A percentile compares a stretch with the other conserved stretches of the same genome.
These are phyloP conservation scores for Boloria euphrosyne DNA, from an alignment of 2,888 invertebrate genomes.

Conservation along the genomic window DNA sequence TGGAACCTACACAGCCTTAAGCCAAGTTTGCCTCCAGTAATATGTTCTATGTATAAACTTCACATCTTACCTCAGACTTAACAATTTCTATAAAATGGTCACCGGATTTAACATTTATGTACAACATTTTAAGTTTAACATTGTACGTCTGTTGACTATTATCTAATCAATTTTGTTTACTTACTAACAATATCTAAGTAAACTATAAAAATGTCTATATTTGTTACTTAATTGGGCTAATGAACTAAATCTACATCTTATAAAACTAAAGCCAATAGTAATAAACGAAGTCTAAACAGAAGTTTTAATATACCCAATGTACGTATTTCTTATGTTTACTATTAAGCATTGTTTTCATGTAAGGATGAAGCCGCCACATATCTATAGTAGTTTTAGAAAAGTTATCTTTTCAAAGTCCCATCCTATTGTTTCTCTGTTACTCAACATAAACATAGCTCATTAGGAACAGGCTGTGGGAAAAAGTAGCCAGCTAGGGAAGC, in stretches of 20 bases:
- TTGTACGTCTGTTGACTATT: no score
- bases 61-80: background rate
- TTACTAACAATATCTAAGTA: no score
- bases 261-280: background rate
- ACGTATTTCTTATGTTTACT: background rate
- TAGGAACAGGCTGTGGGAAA: conserved; percentile 78
- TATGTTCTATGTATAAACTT: conserved; percentile 1
- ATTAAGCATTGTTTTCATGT: conserved; percentile 8
- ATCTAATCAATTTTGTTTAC: no score
- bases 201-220: no score
- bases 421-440: conserved; percentile 51
- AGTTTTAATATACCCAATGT: conserved; percentile 42
- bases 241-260: background rate
- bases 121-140: no score
- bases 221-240: no score
- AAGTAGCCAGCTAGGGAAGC: conserved; percentile 57
- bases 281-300: background rate
- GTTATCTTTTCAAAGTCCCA: conserved; percentile 28
- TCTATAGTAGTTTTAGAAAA: conserved; percentile 17
- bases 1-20: conserved; percentile 34
- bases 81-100: no score
- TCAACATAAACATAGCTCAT: conserved; percentile 77
- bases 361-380: conserved; percentile 7
- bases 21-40: conserved; percentile 9
- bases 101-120: no score